Percentiles rank a stretch among this genome's conserved stretches.
Evolutionary conservation across 2,797 vertebrate genomes (phyloP).

Genomic region (Pyrrhura leucotis): DNA sequence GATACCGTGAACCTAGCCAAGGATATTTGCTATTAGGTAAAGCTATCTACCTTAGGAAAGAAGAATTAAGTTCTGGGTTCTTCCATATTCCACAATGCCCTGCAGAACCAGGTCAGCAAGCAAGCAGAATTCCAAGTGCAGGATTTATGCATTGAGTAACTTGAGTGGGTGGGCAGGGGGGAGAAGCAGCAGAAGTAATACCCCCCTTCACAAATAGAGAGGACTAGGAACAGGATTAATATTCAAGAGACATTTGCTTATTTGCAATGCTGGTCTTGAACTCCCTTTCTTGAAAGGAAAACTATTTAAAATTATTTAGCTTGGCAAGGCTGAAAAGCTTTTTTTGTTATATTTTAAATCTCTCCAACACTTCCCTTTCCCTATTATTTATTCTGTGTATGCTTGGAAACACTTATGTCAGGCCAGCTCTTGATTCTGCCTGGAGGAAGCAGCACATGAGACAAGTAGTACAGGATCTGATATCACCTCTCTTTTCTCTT

Average conservation of each 20-base stretch:
- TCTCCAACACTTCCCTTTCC: not conserved
- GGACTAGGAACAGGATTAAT: not conserved
- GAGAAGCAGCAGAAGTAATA: not conserved
- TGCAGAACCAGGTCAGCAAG: not conserved
- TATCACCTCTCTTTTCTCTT: not conserved
- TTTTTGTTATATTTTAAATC: not conserved
- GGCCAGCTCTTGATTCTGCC: not conserved
- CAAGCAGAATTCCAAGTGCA: not conserved
- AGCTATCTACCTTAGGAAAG: not conserved
- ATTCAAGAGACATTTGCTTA: not conserved
- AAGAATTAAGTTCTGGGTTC: not conserved
- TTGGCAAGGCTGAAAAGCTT: not conserved
- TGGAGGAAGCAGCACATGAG: not conserved
- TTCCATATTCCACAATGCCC: not conserved
- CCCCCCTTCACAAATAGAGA: too few species aligned
- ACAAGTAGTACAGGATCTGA: not conserved
- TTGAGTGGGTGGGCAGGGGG: not conserved
- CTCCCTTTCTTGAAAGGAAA: not conserved
- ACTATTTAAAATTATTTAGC: not conserved
- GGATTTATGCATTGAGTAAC: not conserved
- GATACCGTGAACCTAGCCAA: not conserved
- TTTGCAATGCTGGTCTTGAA: not conserved
- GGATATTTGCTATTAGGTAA: not conserved
- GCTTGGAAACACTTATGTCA: not conserved
- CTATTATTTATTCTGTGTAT: not conserved